Conservation (phyloP, 2,888 invertebrate genomes). For the Eutolmus rufibarbis region DNA sequence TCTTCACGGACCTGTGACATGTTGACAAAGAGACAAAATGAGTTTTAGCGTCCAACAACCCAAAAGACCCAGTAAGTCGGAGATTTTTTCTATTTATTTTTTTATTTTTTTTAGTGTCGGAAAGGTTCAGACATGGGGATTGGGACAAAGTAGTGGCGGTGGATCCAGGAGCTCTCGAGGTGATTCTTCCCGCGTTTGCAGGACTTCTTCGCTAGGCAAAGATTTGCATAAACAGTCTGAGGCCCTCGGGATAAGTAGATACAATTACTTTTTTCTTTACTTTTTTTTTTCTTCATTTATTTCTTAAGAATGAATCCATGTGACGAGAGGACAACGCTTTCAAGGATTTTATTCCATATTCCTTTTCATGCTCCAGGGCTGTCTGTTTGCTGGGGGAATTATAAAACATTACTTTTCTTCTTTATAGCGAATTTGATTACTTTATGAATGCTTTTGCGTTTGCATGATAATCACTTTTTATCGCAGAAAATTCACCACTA, state of each 20-base stretch:
- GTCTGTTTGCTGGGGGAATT: neutral
- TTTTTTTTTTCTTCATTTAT: conserved; percentile 1
- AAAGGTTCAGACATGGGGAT: neutral
- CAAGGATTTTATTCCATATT: neutral
- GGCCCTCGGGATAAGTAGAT: conserved; percentile 32
- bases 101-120: neutral
- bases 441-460: neutral
- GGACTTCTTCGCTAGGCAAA: conserved; percentile 2
- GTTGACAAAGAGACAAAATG: conserved; percentile 31
- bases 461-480: neutral
- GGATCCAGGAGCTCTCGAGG: neutral
- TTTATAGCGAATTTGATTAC: neutral
- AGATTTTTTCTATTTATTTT: neutral
- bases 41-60: neutral
- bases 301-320: neutral
- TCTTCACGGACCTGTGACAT: conserved; percentile 13
- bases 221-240: conserved; percentile 26
- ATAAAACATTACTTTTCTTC: neutral
- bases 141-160: neutral
- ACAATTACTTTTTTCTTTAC: conserved; percentile 11
- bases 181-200: neutral
- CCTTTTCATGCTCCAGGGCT: neutral
- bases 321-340: neutral
- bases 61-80: conserved; percentile 1
- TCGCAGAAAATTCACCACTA: neutral